Conservation (phyloP, 2,888 invertebrate species). For the Cephus pulcher region DNA sequence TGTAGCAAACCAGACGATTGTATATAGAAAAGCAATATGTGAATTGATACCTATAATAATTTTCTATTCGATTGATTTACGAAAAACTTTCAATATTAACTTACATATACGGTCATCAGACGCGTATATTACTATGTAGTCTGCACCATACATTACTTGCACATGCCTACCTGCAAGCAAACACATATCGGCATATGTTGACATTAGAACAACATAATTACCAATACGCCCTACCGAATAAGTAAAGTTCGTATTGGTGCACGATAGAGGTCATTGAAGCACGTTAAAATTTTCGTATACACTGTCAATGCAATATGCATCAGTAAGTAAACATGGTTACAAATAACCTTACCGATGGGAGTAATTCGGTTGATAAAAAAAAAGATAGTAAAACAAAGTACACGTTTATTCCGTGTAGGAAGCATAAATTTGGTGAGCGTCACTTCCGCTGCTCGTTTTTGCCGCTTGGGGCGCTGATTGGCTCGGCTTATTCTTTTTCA, state of each 20-base stretch:
- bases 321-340: background rate
- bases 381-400: background rate
- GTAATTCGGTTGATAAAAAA: background rate
- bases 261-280: background rate
- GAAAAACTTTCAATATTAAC: background rate
- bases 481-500: background rate
- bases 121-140: background rate
- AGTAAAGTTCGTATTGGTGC: background rate
- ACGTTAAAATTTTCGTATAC: background rate
- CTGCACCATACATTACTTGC: background rate
- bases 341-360: background rate
- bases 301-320: background rate
- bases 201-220: background rate
- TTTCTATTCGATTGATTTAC: background rate
- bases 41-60: background rate
- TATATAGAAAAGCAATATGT: background rate
- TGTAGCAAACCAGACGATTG: background rate
- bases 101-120: background rate
- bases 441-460: background rate
- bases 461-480: background rate
- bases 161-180: background rate
- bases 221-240: background rate
- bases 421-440: background rate
- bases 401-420: background rate
- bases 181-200: background rate